These are phyloP conservation scores for Heliconius aoede DNA, from an alignment of 2,888 invertebrate species.

Conservation along the genomic window DNA sequence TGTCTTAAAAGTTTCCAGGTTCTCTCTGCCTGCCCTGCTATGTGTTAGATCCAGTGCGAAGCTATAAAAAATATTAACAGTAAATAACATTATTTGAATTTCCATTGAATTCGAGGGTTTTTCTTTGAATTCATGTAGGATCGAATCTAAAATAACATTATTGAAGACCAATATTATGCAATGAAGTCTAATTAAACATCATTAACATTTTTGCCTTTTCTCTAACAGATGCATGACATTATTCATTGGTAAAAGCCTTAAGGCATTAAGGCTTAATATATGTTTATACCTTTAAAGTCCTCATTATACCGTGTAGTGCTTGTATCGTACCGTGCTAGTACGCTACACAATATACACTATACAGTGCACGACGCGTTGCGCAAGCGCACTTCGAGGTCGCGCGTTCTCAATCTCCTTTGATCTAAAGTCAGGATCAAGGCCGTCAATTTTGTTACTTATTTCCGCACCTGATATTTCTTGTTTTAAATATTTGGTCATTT, in stretches of 20 bases:
- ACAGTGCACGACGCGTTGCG: slow-evolving; percentile 55
- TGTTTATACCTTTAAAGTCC: neutral
- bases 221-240: neutral
- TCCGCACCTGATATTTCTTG: slow-evolving; percentile 10
- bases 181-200: neutral
- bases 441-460: slow-evolving; percentile 31
- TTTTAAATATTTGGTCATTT: neutral
- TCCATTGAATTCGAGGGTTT: neutral
- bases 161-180: too few species aligned
- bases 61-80: too few species aligned
- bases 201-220: neutral
- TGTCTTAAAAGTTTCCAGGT: too few species aligned
- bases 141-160: neutral
- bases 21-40: too few species aligned
- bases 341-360: neutral
- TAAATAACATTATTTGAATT: neutral
- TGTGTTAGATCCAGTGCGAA: too few species aligned
- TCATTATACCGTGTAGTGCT: slow-evolving; percentile 10
- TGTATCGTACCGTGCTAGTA: slow-evolving; percentile 16
- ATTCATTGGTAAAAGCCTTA: neutral
- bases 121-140: neutral
- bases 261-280: slow-evolving; percentile 5
- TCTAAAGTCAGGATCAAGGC: slow-evolving; percentile 78
- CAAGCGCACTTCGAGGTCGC: slow-evolving; percentile 68
- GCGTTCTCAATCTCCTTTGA: slow-evolving; percentile 57